Base-by-base conservation (phyloP, 35 echinoderm and acorn worm species). In the Anneissia japonica region DNA sequence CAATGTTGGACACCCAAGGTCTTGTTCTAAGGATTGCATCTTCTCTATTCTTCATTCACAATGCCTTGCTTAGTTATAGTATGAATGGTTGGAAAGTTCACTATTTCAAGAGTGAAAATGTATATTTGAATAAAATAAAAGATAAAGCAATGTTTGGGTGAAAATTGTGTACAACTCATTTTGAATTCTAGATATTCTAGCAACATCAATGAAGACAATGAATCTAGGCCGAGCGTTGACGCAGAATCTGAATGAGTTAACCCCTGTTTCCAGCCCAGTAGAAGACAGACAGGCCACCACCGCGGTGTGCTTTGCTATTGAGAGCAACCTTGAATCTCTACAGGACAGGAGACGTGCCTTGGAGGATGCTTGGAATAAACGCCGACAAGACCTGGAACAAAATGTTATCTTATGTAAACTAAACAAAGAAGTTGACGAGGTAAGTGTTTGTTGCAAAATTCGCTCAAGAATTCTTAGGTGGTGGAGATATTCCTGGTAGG, bases 381-480 rank as follows among this genome's bases (percentile, higher is more conserved):
- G 87, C 32, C 88, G 74, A 83, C 86, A 86, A 40, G 87, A 88
- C 38, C 39, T 97, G 56, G 92, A 98, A 64, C 95, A 94, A 77
- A 89, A 34, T 78, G 74, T 82, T 7, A 40, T 89, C 6, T 82
- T 98, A 0, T 74, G 89, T 76, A 89, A 99, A 29, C 77, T 94
- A 10, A 90, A 91, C 80, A 34, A 87, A 28, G 96, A 99, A 77
- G 82, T 94, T 7, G 88, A 83, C 45, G 90, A 91, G 88, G 96
- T 99, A 81, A 77, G 82, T 26, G n/a, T n/a, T n/a, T n/a, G n/a
- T n/a, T n/a, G n/a, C n/a, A n/a, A n/a, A n/a, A n/a, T n/a, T n/a
- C n/a, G n/a, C n/a, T n/a, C n/a, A n/a, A n/a, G n/a, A n/a, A n/a
- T n/a, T n/a, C n/a, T n/a, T n/a, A n/a, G n/a, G n/a, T n/a, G n/a